These are phyloP conservation scores for Podarcis muralis DNA, from an alignment of 2,113 vertebrate genomes.

Conservation along the genomic window DNA sequence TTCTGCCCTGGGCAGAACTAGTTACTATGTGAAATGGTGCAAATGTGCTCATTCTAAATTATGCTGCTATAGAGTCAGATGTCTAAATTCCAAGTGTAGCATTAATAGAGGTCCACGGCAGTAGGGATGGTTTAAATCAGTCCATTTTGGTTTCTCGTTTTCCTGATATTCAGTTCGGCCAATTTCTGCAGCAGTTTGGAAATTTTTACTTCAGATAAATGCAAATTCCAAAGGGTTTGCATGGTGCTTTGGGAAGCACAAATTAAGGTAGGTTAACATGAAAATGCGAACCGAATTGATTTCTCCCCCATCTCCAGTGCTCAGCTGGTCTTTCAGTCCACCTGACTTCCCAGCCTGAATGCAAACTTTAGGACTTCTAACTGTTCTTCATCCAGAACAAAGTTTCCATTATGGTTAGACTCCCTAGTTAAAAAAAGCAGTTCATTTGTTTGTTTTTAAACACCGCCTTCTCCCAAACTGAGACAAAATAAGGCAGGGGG, in stretches of 20 bases:
- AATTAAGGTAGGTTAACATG: too few relatives aligned
- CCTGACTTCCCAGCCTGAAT: slow-evolving; percentile 74
- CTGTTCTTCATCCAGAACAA: slow-evolving; percentile 49
- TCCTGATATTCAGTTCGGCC: too few relatives aligned
- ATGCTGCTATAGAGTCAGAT: slow-evolving; percentile 86
- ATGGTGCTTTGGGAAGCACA: too few relatives aligned
- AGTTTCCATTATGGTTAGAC: background rate
- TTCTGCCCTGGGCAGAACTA: slow-evolving; percentile 21
- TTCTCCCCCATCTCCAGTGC: background rate
- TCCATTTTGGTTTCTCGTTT: too few relatives aligned
- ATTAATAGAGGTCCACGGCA: slow-evolving; percentile 55
- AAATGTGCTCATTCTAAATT: slow-evolving; percentile 36
- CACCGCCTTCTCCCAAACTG: too few relatives aligned
- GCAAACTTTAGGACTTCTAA: slow-evolving; percentile 49
- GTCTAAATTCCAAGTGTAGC: slow-evolving; percentile 64
- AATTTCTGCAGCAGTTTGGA: too few relatives aligned
- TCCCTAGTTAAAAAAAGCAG: background rate
- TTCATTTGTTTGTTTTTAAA: background rate
- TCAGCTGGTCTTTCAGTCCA: slow-evolving; percentile 65
- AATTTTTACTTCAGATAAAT: too few relatives aligned
- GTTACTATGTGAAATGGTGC: slow-evolving; percentile 61
- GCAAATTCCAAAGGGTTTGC: too few relatives aligned
- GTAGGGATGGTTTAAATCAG: background rate
- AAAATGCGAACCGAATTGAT: too few relatives aligned
- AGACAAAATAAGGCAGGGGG: background rate